Base-by-base conservation (phyloP, 2,888 invertebrate species). In the Cheilosia vulpina region DNA sequence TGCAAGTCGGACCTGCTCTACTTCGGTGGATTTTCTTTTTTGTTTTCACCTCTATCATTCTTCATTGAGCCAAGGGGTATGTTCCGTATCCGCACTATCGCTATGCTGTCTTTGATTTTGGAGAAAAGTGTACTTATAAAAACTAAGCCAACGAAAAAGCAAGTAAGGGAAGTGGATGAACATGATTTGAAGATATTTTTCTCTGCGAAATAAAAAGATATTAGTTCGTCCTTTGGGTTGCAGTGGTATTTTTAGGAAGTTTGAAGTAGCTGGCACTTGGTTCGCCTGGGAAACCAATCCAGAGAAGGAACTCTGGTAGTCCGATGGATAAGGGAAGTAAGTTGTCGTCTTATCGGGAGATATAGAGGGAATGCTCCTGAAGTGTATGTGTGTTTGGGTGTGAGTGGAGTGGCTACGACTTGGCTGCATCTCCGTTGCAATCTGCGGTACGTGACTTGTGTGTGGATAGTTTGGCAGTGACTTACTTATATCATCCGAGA, bases 401-500 rank as follows among this genome's bases (percentile, higher is more conserved):
- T 45, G 19, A 55, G n/a, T 71, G 17, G 43, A 53, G 34, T 55
- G 57, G 58, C 57, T 63, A 57, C 60, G 65, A 41, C 24, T 53
- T 41, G 55, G 45, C 66, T 80, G 73, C 79, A 68, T 80, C 66
- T 66, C 66, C 72, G 53, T 45, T 72, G 65, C 79, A 80, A 80
- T 80, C 79, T 73, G 53, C 41, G 27, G 66, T 55, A 80, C 79
- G 79, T 80, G 79, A 73, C 65, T 80, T 73, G 73, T 60, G 38
- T 73, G 66, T 45, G 55, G 21, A 73, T 60, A 73, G 72, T 60
- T 66, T 45, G 17, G 53, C 27, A 71, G 50, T 71, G 50, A 60
- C 41, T 60, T 71, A 7, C 41, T 41, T 71, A 52, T 71, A 71
- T 72, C 65, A 58, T 72, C 19, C 19, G 53, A 52, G 38, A 60